A percentile compares a stretch with the other conserved stretches of the same genome.
Evolutionary conservation across 2,113 vertebrate genomes (phyloP).

Genomic region (Chamaea fasciata): DNA sequence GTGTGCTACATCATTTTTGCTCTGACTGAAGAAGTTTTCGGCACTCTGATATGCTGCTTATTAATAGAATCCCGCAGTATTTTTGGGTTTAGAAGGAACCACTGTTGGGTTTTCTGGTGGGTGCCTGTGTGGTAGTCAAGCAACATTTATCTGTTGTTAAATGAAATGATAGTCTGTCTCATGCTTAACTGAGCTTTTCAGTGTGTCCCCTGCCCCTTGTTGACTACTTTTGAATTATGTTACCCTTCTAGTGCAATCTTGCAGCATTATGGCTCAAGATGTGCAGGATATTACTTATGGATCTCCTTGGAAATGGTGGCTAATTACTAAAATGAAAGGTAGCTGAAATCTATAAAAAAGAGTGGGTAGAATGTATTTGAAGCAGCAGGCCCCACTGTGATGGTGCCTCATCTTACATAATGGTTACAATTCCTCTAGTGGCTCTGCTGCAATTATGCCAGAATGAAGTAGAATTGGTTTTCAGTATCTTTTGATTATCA

Average conservation of each 20-base stretch:
- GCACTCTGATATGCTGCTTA: neutral
- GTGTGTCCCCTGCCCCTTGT: neutral
- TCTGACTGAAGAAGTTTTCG: neutral
- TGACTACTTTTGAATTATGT: neutral
- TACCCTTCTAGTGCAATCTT: neutral
- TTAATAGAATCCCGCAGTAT: neutral
- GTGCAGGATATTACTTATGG: slow-evolving; percentile 7
- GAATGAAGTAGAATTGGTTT: slow-evolving; percentile 41
- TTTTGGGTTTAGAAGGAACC: neutral
- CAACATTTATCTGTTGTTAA: neutral
- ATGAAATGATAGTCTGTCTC: neutral
- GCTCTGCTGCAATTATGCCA: slow-evolving; percentile 23
- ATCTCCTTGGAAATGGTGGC: slow-evolving; percentile 33
- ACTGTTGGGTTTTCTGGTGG: neutral
- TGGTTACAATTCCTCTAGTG: slow-evolving; percentile 25
- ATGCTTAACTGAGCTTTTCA: neutral
- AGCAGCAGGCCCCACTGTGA: slow-evolving; percentile 16
- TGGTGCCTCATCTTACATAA: slow-evolving; percentile 36
- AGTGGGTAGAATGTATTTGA: neutral
- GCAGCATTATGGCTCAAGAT: neutral
- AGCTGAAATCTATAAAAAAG: slow-evolving; percentile 17
- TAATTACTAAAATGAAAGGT: slow-evolving; percentile 45
- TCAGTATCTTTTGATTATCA: slow-evolving; percentile 40
- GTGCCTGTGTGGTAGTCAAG: neutral
- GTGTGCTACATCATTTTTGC: neutral